Conservation (phyloP, 2,113 vertebrate genomes). For the Anser cygnoides region DNA sequence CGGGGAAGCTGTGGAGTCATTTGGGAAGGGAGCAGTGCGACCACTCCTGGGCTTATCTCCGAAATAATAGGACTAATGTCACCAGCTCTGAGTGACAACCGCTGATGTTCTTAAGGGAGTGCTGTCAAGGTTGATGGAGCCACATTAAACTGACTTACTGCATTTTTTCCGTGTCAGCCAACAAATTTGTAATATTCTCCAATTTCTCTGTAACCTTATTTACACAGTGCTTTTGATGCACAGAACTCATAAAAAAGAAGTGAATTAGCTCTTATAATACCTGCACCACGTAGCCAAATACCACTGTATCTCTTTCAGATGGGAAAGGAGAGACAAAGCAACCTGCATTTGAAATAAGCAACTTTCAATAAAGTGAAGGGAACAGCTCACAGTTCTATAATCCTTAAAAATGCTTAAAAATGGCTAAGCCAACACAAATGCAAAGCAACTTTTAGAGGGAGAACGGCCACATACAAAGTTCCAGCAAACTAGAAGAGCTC, state of each 20-base stretch:
- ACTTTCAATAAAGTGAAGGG: neutral
- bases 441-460: neutral
- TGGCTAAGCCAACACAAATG: neutral
- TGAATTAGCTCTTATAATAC: neutral
- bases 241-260: neutral
- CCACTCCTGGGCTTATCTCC: neutral
- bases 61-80: neutral
- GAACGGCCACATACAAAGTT: accelerated
- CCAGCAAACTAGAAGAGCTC: neutral
- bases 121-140: neutral
- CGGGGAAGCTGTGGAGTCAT: neutral
- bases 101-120: neutral
- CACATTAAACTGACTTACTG: neutral
- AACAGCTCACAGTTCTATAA: neutral
- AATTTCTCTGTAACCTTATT: neutral
- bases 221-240: neutral
- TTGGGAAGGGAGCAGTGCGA: neutral
- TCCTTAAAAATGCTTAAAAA: neutral
- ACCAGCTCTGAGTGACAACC: neutral
- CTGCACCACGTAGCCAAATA: neutral
- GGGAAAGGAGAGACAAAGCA: neutral
- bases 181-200: neutral
- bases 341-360: neutral
- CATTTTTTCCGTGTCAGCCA: neutral
- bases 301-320: no score